phyloP scores from a whole-genome alignment of 2,797 vertebrate genomes.

The Gymnopithys bicolor region DNA sequence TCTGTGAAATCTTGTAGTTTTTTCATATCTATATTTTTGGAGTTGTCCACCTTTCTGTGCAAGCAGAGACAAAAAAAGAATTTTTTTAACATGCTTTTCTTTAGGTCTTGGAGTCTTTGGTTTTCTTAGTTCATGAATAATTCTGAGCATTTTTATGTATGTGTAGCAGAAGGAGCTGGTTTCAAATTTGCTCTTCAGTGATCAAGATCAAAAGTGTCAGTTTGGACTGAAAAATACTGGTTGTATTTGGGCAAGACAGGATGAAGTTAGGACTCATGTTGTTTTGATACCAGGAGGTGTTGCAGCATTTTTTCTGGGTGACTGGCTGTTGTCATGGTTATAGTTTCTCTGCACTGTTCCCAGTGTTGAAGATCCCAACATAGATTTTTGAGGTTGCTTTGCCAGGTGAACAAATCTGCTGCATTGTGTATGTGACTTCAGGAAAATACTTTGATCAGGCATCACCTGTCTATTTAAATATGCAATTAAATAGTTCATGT shows the following conservation, averaged over 20 bases:
- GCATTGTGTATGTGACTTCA: not conserved
- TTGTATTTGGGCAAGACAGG: not conserved
- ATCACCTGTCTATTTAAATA: constrained; percentile 57
- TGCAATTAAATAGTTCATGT: constrained; percentile 54
- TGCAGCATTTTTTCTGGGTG: not conserved
- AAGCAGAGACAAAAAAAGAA: not conserved
- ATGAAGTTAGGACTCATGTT: not conserved
- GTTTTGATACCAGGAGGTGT: not conserved
- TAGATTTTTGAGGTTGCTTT: not conserved
- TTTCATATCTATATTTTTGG: not conserved
- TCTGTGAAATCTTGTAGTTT: not conserved
- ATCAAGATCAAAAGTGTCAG: not conserved
- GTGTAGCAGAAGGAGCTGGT: not conserved
- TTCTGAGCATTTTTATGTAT: not conserved
- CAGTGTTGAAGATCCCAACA: not conserved
- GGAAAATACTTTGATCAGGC: constrained; percentile 44
- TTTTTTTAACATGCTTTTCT: not conserved
- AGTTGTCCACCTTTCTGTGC: not conserved
- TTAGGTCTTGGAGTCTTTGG: not conserved
- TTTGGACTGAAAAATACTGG: not conserved
- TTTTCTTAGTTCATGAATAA: not conserved
- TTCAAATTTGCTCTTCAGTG: not conserved
- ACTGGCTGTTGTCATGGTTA: constrained; percentile 35
- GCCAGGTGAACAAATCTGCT: constrained; percentile 1
- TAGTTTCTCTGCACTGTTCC: not conserved